These are phyloP conservation scores for Noctua fimbriata DNA, from an alignment of 2,888 invertebrate species.

Conservation along the genomic window DNA sequence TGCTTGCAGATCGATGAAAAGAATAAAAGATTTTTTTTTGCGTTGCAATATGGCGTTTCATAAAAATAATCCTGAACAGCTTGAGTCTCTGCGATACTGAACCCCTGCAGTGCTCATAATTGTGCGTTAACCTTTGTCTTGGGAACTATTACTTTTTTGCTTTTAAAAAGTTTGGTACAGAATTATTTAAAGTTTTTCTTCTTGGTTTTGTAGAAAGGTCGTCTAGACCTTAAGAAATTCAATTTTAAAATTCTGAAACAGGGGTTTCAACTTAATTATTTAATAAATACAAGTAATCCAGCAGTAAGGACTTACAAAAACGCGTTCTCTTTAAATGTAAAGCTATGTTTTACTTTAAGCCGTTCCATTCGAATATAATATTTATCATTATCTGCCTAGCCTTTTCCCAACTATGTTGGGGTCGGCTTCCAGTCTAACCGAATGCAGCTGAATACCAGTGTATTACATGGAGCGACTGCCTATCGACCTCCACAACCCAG, in stretches of 20 bases:
- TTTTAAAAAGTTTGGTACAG: background rate
- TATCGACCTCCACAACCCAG: no score
- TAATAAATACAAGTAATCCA: background rate
- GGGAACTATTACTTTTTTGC: background rate
- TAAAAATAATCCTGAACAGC: background rate
- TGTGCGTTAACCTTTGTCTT: background rate
- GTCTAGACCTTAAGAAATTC: background rate
- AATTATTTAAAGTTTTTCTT: slow-evolving; percentile 1
- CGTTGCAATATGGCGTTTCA: background rate
- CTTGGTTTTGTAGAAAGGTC: background rate
- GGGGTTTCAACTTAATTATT: background rate
- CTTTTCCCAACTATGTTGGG: no score
- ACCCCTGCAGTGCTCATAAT: background rate
- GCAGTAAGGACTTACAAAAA: background rate
- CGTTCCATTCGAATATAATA: no score
- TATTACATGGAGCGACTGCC: no score
- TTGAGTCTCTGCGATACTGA: background rate
- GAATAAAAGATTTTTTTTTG: background rate
- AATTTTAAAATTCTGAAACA: background rate
- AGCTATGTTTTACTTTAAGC: background rate
- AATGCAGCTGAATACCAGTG: no score
- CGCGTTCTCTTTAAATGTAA: background rate
- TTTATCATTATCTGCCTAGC: no score
- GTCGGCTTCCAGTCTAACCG: no score
- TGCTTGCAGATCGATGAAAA: background rate